Percentiles rank a stretch among this genome's conserved stretches.
phyloP scores from a whole-genome alignment of 2,797 vertebrate species.

The Botia almorhae region DNA sequence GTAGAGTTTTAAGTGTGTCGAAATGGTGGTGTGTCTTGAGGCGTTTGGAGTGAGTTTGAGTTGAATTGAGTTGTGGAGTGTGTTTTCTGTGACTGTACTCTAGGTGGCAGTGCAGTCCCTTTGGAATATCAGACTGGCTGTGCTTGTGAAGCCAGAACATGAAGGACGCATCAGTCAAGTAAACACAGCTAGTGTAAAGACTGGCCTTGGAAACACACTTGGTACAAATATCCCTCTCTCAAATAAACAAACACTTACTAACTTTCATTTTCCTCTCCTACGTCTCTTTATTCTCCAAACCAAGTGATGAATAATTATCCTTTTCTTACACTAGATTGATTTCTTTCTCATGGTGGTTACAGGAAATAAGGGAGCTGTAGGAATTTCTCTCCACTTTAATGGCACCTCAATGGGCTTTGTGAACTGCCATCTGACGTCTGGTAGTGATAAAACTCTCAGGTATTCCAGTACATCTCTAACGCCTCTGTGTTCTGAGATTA shows the following conservation, averaged over 20 bases:
- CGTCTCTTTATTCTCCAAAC: background rate
- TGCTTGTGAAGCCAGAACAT: constrained; percentile 81
- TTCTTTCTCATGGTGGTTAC: constrained; percentile 51
- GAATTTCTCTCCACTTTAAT: constrained; percentile 80
- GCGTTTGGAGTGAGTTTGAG: background rate
- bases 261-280: background rate
- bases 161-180: constrained; percentile 79
- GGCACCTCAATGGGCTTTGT: constrained; percentile 84
- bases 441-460: constrained; percentile 83
- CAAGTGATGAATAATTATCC: constrained; percentile 12
- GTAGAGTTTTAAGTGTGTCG: background rate
- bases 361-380: constrained; percentile 86
- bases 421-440: constrained; percentile 85
- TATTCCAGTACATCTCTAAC: constrained; percentile 55
- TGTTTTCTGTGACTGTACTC: constrained; percentile 64
- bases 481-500: background rate
- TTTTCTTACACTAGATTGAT: constrained; percentile 1
- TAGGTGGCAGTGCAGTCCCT: constrained; percentile 86
- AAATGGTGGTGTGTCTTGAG: too few relatives aligned
- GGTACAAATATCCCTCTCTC: constrained; percentile 67
- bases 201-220: constrained; percentile 82
- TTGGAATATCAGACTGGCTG: constrained; percentile 83
- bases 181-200: constrained; percentile 82
- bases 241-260: background rate
- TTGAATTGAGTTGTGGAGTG: constrained; percentile 30